phyloP scores from a whole-genome alignment of 2,888 invertebrate genomes.

The Hermaeophaga mercurialis region DNA sequence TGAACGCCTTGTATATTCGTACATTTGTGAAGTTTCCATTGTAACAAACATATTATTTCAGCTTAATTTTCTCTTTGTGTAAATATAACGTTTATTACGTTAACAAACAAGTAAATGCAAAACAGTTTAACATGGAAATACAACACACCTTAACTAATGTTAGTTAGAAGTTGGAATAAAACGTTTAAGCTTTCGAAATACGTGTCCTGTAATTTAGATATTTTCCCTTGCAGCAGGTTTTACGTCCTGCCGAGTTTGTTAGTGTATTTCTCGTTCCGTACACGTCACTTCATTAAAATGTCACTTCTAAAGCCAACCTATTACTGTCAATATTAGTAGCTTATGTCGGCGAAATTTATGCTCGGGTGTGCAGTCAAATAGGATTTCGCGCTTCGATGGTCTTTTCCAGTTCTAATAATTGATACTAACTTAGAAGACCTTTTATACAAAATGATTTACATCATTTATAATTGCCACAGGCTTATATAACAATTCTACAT shows the following conservation, averaged over 20 bases:
- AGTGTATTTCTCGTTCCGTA: too few relatives aligned
- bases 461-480: too few relatives aligned
- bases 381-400: not conserved
- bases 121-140: not conserved
- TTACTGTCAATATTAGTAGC: not conserved
- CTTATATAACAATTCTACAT: too few relatives aligned
- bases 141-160: not conserved
- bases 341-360: not conserved
- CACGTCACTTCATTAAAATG: not conserved
- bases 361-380: not conserved
- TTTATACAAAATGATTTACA: too few relatives aligned
- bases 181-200: not conserved
- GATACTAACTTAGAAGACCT: too few relatives aligned
- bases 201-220: slow-evolving; percentile 4
- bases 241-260: not conserved
- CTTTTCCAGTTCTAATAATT: too few relatives aligned
- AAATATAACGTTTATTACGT: not conserved
- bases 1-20: too few relatives aligned
- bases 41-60: not conserved
- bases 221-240: not conserved
- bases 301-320: not conserved
- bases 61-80: not conserved
- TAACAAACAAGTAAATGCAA: not conserved
- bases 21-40: not conserved
- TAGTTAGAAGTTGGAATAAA: not conserved